Base-by-base conservation (phyloP, 2,113 vertebrate genomes). In the cattle (Bos taurus) region DNA sequence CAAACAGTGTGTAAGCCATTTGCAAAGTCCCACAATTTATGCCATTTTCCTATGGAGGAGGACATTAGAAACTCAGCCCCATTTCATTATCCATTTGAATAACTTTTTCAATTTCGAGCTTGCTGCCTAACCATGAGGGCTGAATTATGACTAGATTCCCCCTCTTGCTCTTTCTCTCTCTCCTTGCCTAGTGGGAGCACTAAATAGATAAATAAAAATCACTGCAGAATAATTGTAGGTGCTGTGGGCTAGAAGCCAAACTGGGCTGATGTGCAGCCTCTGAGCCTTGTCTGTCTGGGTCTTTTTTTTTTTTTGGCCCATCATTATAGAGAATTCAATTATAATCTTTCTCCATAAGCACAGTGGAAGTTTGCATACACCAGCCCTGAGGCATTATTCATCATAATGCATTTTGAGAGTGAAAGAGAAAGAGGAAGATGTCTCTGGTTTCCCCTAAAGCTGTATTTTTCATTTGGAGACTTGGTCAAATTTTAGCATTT, bases 181-280 rank as follows among this genome's bases (percentile, higher is more conserved):
- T 67, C 59, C 54, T 59, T 98, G 97, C 97, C 94, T 97, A 97
- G 94, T 98, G 98, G 96, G 98, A 98, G 90, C 97, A 98, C 96
- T 98, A 98, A 98, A 98, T 97, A 98, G 98, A 98, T 98, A 99
- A 99, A 98, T 98, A 99, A 98, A 99, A 99, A 98, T 98, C 96
- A 96, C 97, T 96, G 91, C 98, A 98, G 57, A 97, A 96, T 98
- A 98, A 99, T 98, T 98, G 98, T 98, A 98, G 98, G 98, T 98
- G 96, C 99, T 99, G 84, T 98, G 97, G 98, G 98, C 98, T 98
- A 97, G 97, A 98, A 98, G 98, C 97, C 98, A 98, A 98, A 98
- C 93, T 97, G 95, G 98, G 98, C 97, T 83, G 94, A 95, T 98
- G 80, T 86, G 2, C 98, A 98, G 92, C 92, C 97, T 98, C 98